Base-by-base conservation (phyloP, 2,888 invertebrate genomes). In the Trissonchulus sp. region DNA sequence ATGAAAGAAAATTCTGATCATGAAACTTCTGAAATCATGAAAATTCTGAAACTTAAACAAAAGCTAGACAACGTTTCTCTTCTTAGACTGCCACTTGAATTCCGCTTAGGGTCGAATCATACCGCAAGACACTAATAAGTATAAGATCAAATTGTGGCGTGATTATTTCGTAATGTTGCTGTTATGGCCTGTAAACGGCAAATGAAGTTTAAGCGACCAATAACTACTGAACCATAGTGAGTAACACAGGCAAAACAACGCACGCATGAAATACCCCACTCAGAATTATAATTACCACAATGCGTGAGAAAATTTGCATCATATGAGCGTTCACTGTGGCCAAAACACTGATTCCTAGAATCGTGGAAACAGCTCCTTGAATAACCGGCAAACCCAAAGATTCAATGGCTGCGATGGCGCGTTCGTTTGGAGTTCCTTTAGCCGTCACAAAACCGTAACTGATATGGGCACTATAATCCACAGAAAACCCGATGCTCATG, bases 401-500 rank as follows among this genome's bases (percentile, higher is more conserved):
- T 83, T 93, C 93, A 0, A 95, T 87, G 75, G 93, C 92, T 83
- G 93, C 93, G 79, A 90, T 90, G 0, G 94, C 92, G 78, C 91
- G 89, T 48, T 92, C 92, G 74, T 91, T 89, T 0, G 93, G 90
- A 18, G 90, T 90, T 3, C 48, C 48, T 31, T 91, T 91, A 0
- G 93, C 93, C 8, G 93, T 91, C 91, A 81, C 81, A 73, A 80
- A 81, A 18, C 84, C 84, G 76, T 83, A 84, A 2, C 83, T 83
- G 72, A 83, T 82, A 84, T 94, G 94, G 1, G 94, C 95, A 0
- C 94, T 93, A 84, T 94, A 96, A 83, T 96, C 95, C 0, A 96
- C 94, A 3, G 93, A 93, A 87, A 95, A 96, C 74, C 95, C 96
- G 78, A 96, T 94, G 84, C 95, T 95, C 94, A 96, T 95, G 80